Conservation (phyloP, 2,797 vertebrate genomes). For the Amblyraja radiata region DNA sequence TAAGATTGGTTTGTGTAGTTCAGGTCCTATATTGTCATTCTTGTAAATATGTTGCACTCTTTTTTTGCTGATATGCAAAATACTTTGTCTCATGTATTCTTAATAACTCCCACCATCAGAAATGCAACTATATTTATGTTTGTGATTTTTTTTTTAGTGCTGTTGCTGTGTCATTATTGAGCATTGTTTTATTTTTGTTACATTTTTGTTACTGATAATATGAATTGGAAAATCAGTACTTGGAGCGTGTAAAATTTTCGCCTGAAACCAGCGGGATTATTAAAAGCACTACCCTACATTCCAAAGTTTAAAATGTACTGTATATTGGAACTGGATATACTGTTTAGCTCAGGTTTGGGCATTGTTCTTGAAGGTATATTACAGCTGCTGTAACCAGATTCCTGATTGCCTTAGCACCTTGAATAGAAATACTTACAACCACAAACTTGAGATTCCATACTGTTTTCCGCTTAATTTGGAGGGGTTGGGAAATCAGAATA, state of each 20-base stretch:
- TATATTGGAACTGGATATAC: neutral
- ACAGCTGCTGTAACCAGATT: neutral
- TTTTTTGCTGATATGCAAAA: slow-evolving; percentile 27
- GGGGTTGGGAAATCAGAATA: neutral
- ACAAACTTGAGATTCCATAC: slow-evolving; percentile 38
- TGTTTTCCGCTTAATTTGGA: slow-evolving; percentile 22
- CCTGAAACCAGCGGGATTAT: neutral
- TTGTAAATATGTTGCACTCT: slow-evolving; percentile 36
- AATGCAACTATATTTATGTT: slow-evolving; percentile 14
- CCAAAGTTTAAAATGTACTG: neutral
- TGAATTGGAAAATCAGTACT: neutral
- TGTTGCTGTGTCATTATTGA: neutral
- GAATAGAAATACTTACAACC: slow-evolving; percentile 75
- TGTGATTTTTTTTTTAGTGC: neutral
- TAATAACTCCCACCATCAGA: neutral
- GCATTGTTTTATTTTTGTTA: slow-evolving; percentile 25
- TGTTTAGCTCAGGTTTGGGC: neutral
- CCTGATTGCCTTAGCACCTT: slow-evolving; percentile 55
- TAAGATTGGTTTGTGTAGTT: slow-evolving; percentile 31
- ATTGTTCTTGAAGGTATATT: neutral
- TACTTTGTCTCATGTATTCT: neutral
- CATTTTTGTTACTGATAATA: neutral
- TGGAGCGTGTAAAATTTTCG: neutral
- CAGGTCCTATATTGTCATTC: slow-evolving; percentile 5
- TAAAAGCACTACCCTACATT: slow-evolving; percentile 7